Conservation (phyloP, 2,113 vertebrate genomes). For the Dicentrarchus labrax region DNA sequence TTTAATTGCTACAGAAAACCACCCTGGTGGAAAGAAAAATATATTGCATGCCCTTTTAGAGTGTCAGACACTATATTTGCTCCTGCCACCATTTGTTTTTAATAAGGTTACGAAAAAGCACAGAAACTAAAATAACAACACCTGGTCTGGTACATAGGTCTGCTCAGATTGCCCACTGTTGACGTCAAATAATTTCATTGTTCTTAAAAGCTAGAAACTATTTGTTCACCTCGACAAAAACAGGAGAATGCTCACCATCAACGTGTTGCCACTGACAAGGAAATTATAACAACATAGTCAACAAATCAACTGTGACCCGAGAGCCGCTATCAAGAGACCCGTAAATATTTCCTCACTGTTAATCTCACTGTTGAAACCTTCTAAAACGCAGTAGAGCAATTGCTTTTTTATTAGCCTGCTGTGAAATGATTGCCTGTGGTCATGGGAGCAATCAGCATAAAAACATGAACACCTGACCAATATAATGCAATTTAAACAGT, state of each 20-base stretch:
- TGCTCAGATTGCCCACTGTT: not conserved
- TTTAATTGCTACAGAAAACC: constrained; percentile 17
- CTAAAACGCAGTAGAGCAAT: constrained; percentile 44
- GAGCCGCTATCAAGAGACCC: constrained; percentile 40
- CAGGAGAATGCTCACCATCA: not conserved
- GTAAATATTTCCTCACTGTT: constrained; percentile 63
- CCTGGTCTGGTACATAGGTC: no score
- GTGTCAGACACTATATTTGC: not conserved
- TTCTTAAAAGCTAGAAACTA: not conserved
- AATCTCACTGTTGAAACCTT: constrained; percentile 57
- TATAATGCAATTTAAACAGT: constrained; percentile 21
- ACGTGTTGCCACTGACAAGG: constrained; percentile 30
- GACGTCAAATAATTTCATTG: constrained; percentile 15
- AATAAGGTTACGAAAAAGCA: not conserved
- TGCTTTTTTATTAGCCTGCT: constrained; percentile 65
- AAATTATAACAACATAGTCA: constrained; percentile 57
- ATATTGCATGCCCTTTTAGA: not conserved
- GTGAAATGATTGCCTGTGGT: constrained; percentile 52
- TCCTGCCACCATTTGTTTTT: not conserved
- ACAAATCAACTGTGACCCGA: constrained; percentile 58
- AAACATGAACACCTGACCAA: constrained; percentile 39
- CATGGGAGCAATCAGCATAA: constrained; percentile 47
- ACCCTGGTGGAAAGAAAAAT: not conserved
- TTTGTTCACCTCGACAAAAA: constrained; percentile 25
- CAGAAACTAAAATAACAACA: not conserved